phyloP scores from a whole-genome alignment of 1,140 invertebrate species.

The Doryteuthis pealeii region DNA sequence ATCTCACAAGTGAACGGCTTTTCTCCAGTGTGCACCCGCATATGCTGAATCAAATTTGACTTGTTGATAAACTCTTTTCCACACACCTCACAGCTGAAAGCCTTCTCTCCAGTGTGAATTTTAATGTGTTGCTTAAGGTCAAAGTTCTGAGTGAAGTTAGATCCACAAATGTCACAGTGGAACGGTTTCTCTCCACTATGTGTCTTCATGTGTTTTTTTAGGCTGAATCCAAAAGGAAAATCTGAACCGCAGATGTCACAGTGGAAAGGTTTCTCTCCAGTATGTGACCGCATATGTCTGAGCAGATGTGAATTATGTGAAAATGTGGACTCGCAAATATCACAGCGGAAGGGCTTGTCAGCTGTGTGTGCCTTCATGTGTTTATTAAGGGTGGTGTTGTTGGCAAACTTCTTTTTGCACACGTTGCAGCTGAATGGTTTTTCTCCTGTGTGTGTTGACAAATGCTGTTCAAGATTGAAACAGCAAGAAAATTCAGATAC shows the following conservation, averaged over 20 bases:
- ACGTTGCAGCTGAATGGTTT: slow-evolving; percentile 86
- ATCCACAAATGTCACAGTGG: no score
- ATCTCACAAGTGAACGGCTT: no score
- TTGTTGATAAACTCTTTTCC: no score
- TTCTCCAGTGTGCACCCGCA: no score
- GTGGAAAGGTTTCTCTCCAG: no score
- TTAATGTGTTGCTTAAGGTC: no score
- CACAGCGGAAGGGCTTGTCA: slow-evolving; percentile 28
- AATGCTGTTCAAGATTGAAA: slow-evolving; percentile 37
- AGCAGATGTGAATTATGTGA: slow-evolving; percentile 16
- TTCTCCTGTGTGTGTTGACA: slow-evolving; percentile 72
- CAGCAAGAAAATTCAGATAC: slow-evolving; percentile 27
- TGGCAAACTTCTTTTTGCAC: slow-evolving; percentile 85
- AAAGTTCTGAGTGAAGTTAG: no score
- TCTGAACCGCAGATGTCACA: no score
- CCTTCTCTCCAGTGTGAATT: slow-evolving; percentile 81
- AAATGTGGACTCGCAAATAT: slow-evolving; percentile 26
- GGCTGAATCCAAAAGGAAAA: slow-evolving; percentile 67
- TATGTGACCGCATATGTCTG: slow-evolving; percentile 22
- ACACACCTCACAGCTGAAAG: slow-evolving; percentile 84
- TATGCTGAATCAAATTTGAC: no score
- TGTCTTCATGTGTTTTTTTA: slow-evolving; percentile 90
- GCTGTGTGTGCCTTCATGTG: slow-evolving; percentile 27
- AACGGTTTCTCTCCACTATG: no score
- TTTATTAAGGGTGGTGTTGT: slow-evolving; percentile 20